Base-by-base conservation (phyloP, 1,140 invertebrate species). In the Orius laevigatus region DNA sequence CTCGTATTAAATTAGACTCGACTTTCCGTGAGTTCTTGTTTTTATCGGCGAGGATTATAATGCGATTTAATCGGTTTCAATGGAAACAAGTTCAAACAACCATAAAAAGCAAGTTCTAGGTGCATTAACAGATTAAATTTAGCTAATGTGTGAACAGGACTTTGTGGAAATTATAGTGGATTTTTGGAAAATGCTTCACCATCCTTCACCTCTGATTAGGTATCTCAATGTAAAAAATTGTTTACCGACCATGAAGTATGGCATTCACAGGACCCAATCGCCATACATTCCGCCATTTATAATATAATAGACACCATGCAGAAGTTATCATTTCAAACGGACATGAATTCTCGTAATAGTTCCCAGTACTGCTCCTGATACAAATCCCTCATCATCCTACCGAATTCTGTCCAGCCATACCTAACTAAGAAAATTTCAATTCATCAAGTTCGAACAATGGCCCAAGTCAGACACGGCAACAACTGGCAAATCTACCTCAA, bases 151-250 rank as follows among this genome's bases (percentile, higher is more conserved):
- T n/a, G n/a, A n/a, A n/a, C n/a, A n/a, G n/a, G n/a, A n/a, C n/a
- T n/a, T n/a, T n/a, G n/a, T n/a, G n/a, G n/a, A n/a, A n/a, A n/a
- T n/a, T n/a, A n/a, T n/a, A n/a, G n/a, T n/a, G n/a, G n/a, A n/a
- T n/a, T n/a, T n/a, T n/a, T n/a, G n/a, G n/a, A 49, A 5, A 36
- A 5, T 32, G 45, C 45, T n/a, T 48, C 38, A 10, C 20, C 42
- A 20, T 10, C 33, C 19, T 12, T 15, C 11, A 44, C 39, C 10
- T 39, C 34, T 18, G 48, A 52, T 38, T 52, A 45, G 50, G 50
- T 44, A 10, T 18, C 50, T 16, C 50, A 52, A 52, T 47, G 47
- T 16, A 48, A 20, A 15, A 12, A 48, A 41, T 33, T 52, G n/a
- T 40, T 49, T 25, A 40, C 11, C 12, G 38, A 40, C 40, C 31